A percentile compares a stretch with the other conserved stretches of the same genome.
phyloP scores from a whole-genome alignment of 30 jellyfish, hydroid and myxozoan species.

The Hydractinia echinata region DNA sequence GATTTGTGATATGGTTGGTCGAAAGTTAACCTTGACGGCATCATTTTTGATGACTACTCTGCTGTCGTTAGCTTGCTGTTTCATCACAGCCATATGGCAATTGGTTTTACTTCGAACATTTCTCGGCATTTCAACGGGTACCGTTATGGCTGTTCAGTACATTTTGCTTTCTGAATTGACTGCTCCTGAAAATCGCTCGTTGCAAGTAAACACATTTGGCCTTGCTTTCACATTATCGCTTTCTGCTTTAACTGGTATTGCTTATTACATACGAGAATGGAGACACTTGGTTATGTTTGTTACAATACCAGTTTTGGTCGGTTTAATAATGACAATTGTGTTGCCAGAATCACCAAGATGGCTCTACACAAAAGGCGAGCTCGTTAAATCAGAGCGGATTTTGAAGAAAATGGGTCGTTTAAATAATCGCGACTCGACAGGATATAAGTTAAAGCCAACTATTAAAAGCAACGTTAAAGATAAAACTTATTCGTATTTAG shows the following conservation, averaged over 20 bases:
- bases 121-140: neutral
- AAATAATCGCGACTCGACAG: neutral
- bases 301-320: neutral
- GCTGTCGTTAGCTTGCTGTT: slow-evolving; percentile 2
- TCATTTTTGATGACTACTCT: neutral
- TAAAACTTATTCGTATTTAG: neutral
- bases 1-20: slow-evolving; percentile 1
- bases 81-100: slow-evolving; percentile 11
- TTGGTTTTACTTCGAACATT: neutral
- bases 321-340: neutral
- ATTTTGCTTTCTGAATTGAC: neutral
- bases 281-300: slow-evolving; percentile 1
- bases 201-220: neutral
- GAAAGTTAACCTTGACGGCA: neutral
- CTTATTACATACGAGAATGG: slow-evolving; percentile 14
- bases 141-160: neutral
- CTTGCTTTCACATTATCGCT: neutral
- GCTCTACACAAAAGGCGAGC: neutral
- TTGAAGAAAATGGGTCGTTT: slow-evolving; percentile 1
- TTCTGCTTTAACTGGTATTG: neutral
- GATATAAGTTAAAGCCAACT: neutral
- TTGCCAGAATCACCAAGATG: slow-evolving; percentile 9
- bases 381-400: neutral
- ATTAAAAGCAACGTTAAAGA: neutral
- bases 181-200: neutral